These are phyloP conservation scores for Cyphomyrus discorhynchus DNA, from an alignment of 2,113 vertebrate species.

Conservation along the genomic window DNA sequence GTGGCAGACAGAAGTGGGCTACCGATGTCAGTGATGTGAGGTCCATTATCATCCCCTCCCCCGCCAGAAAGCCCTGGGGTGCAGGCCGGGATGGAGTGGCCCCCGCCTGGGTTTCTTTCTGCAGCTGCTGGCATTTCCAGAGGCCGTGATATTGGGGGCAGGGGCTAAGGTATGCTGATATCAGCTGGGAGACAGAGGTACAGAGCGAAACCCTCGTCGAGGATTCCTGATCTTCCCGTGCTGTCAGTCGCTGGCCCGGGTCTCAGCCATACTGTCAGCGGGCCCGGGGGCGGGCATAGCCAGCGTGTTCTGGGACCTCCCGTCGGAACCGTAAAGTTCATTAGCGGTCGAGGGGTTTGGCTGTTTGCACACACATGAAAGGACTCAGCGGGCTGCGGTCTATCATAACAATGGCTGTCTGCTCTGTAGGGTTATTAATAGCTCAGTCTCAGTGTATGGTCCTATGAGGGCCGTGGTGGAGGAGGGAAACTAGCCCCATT, in stretches of 20 bases:
- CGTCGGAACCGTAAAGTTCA: conserved; percentile 42
- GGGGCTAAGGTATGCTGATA: conserved; percentile 49
- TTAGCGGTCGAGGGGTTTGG: conserved; percentile 21
- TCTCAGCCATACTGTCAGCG: conserved; percentile 55
- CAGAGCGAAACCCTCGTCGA: conserved; percentile 52
- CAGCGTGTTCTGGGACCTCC: conserved; percentile 49
- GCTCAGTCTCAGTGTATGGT: conserved; percentile 32
- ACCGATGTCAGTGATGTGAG: background rate
- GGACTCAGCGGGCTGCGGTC: conserved; percentile 40
- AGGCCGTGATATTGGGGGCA: conserved; percentile 4
- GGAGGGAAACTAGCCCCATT: background rate
- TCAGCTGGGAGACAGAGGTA: conserved; percentile 39
- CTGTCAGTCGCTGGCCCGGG: conserved; percentile 49
- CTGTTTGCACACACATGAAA: conserved; percentile 48
- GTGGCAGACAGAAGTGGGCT: background rate
- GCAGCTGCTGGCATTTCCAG: conserved; percentile 47
- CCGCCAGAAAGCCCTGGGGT: background rate
- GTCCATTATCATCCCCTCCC: background rate
- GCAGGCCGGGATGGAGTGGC: background rate
- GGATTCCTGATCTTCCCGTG: conserved; percentile 49
- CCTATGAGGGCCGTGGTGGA: background rate
- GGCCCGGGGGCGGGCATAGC: conserved; percentile 46
- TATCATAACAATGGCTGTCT: conserved; percentile 47
- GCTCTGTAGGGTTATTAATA: conserved; percentile 46
- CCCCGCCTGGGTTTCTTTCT: conserved; percentile 24